Conservation (phyloP, 2,888 invertebrate species). For the Phania funesta region DNA sequence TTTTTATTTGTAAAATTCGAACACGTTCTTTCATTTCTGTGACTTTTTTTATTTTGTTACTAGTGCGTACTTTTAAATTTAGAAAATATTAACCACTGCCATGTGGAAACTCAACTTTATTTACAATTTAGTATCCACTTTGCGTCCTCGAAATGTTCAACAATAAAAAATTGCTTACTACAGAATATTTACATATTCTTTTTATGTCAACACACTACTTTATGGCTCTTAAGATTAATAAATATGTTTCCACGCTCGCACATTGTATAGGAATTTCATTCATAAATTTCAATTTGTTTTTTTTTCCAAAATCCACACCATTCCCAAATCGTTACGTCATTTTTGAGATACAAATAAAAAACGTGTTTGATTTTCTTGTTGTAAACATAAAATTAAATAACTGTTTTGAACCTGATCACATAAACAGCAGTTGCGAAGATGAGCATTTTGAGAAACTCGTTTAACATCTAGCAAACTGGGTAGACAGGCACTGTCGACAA, state of each 20-base stretch:
- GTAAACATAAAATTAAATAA: constrained; percentile 44
- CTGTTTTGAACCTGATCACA: constrained; percentile 41
- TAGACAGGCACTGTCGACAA: constrained; percentile 17
- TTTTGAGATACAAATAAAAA: constrained; percentile 14
- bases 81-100: too few species aligned
- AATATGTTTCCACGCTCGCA: background rate
- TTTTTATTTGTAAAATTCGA: too few species aligned
- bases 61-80: too few species aligned
- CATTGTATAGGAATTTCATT: constrained; percentile 41
- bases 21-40: too few species aligned
- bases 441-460: constrained; percentile 57
- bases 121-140: too few species aligned
- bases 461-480: constrained; percentile 6
- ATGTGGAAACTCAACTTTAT: too few species aligned
- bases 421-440: constrained; percentile 34
- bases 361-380: constrained; percentile 32
- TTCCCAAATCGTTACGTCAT: constrained; percentile 56
- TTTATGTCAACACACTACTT: background rate
- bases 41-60: too few species aligned
- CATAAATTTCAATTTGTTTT: constrained; percentile 15
- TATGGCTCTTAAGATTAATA: background rate
- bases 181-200: too few species aligned
- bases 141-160: too few species aligned
- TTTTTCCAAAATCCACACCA: background rate
- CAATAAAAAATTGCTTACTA: too few species aligned